A percentile compares a stretch with the other conserved stretches of the same genome.
Conservation (phyloP, 2,113 vertebrate species). For the Ophthalmolycus amberensis region DNA sequence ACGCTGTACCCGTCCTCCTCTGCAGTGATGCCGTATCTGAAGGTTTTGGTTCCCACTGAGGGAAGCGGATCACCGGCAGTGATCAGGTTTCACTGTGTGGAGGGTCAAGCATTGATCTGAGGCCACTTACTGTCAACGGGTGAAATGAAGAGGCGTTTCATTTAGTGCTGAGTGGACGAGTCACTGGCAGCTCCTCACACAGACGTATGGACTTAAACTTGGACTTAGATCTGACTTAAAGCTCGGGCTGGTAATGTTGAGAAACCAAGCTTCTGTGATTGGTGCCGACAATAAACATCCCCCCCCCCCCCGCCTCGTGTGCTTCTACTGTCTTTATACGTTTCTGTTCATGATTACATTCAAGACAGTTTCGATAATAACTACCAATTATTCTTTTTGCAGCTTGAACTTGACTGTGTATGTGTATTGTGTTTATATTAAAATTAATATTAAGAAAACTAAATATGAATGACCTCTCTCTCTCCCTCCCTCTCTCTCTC, state of each 20-base stretch:
- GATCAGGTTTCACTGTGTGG: conserved; percentile 64
- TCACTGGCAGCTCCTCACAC: neutral
- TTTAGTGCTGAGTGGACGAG: conserved; percentile 49
- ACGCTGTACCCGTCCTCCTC: conserved; percentile 2
- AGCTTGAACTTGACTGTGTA: too few relatives aligned
- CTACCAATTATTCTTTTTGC: too few relatives aligned
- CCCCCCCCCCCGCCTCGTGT: too few relatives aligned
- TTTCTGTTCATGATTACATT: too few relatives aligned
- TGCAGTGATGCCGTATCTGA: conserved; percentile 4
- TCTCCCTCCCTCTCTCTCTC: conserved; percentile 19
- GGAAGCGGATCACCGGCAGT: conserved; percentile 55
- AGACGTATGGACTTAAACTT: neutral
- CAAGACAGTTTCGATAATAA: too few relatives aligned
- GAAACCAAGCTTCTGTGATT: neutral
- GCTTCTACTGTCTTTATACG: too few relatives aligned
- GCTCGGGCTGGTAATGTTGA: neutral
- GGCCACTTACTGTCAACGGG: conserved; percentile 68
- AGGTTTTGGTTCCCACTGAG: conserved; percentile 35
- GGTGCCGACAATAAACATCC: too few relatives aligned
- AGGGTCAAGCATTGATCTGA: conserved; percentile 68
- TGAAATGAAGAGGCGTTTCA: conserved; percentile 70
- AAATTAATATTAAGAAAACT: too few relatives aligned
- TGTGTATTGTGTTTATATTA: too few relatives aligned
- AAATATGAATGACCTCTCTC: neutral
- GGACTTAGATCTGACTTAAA: neutral